These are phyloP conservation scores for Neodon shergylaensis DNA, from an alignment of 2,113 vertebrate species.

Conservation along the genomic window DNA sequence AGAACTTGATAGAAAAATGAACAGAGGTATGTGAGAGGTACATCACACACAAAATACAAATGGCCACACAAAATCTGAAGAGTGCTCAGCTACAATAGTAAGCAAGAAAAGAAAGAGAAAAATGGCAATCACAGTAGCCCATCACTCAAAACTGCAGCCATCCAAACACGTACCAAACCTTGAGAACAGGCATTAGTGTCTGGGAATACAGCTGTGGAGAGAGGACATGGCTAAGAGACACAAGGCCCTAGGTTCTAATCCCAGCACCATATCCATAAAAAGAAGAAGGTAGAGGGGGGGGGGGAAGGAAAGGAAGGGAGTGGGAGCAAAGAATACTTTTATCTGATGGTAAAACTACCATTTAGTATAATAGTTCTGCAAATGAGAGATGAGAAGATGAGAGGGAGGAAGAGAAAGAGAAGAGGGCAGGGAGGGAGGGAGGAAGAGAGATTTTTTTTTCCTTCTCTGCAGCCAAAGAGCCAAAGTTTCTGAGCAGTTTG, in stretches of 20 bases:
- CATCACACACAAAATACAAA: neutral
- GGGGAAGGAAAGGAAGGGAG: neutral
- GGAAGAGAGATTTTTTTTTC: neutral
- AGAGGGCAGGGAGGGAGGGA: rapidly evolving
- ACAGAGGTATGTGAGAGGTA: neutral
- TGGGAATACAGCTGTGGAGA: neutral
- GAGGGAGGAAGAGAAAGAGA: too few species aligned
- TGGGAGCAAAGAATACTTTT: neutral
- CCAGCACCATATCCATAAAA: neutral
- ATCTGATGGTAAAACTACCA: neutral
- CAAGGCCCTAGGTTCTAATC: neutral
- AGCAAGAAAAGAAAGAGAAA: neutral
- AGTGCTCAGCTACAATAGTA: neutral
- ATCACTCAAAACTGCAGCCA: neutral
- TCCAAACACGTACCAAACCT: neutral
- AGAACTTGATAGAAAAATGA: neutral
- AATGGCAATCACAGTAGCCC: neutral
- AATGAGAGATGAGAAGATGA: too few species aligned
- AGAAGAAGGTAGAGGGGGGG: neutral
- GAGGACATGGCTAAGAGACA: neutral
- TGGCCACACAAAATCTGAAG: neutral
- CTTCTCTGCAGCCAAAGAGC: neutral
- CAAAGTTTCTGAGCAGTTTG: neutral
- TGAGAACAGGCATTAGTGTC: neutral
- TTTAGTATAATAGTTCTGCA: neutral